Evolutionary conservation across 2,888 invertebrate species (phyloP).

Genomic region (Phrixothrix hirtus): DNA sequence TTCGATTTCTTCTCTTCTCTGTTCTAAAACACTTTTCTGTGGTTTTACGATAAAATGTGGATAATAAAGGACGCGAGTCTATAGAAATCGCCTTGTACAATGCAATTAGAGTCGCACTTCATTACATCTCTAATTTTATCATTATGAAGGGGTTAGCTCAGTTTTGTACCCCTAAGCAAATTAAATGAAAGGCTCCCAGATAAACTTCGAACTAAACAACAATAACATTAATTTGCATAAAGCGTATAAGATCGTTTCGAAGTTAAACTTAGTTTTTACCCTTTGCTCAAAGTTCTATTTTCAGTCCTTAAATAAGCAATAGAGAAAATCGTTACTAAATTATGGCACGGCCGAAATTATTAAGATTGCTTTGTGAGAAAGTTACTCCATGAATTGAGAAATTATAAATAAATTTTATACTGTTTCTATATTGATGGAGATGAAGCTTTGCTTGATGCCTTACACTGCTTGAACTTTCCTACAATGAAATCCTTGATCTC

Average conservation of each 20-base stretch:
- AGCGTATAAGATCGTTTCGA: constrained; percentile 8
- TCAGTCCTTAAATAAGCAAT: constrained; percentile 29
- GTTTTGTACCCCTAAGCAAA: constrained; percentile 5
- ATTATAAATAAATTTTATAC: constrained; percentile 3
- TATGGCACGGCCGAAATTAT: constrained; percentile 23
- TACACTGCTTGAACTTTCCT: constrained; percentile 27
- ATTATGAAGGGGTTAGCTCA: constrained; percentile 2
- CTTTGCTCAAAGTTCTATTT: constrained; percentile 4
- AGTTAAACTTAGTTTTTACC: constrained; percentile 8
- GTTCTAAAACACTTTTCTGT: background rate
- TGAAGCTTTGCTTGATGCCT: constrained; percentile 27
- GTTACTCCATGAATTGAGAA: constrained; percentile 7
- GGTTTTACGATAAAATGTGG: constrained; percentile 7
- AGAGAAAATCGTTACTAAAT: constrained; percentile 33
- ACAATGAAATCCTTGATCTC: constrained; percentile 20
- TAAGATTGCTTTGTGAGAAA: constrained; percentile 4
- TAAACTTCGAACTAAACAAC: constrained; percentile 10
- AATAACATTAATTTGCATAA: constrained; percentile 20
- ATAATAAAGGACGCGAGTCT: constrained; percentile 3
- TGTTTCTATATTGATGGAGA: constrained; percentile 15
- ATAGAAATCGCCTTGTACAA: constrained; percentile 3
- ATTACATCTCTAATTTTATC: constrained; percentile 16
- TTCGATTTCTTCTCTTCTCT: constrained; percentile 2
- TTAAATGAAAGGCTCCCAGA: constrained; percentile 9
- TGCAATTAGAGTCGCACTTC: constrained; percentile 7